Evolutionary conservation across 1,140 invertebrate species (phyloP).

Genomic region (Cryptotermes secundus): DNA sequence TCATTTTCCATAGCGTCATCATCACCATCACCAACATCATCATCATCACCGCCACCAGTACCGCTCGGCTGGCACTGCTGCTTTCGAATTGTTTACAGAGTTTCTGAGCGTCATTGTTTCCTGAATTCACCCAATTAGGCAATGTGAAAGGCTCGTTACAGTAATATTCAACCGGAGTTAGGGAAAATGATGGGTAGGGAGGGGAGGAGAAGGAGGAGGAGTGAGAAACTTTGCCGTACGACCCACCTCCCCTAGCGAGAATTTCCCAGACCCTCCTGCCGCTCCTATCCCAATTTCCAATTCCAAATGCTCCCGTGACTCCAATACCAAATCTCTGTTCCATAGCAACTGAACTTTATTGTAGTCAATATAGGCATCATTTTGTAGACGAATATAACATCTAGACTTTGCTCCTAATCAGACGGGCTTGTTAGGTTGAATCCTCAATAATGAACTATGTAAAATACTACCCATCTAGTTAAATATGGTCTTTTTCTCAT

Average conservation of each 20-base stretch:
- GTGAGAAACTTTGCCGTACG: constrained; percentile 32
- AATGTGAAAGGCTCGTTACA: constrained; percentile 35
- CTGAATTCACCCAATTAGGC: constrained; percentile 36
- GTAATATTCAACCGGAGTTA: constrained; percentile 35
- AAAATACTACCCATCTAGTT: constrained; percentile 9
- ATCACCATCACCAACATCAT: not conserved
- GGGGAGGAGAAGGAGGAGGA: not conserved
- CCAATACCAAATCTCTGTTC: constrained; percentile 18
- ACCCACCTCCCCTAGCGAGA: not conserved
- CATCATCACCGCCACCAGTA: not conserved
- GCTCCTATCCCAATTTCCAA: constrained; percentile 28
- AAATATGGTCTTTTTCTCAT: not conserved
- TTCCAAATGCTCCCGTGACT: constrained; percentile 28
- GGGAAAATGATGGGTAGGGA: constrained; percentile 28
- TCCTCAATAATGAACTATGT: constrained; percentile 23
- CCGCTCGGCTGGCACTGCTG: not conserved
- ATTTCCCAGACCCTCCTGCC: not conserved
- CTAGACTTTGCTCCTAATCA: constrained; percentile 23
- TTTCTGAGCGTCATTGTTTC: constrained; percentile 35
- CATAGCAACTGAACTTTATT: constrained; percentile 18
- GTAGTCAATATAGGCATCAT: constrained; percentile 1
- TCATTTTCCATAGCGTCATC: not conserved
- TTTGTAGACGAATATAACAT: not conserved
- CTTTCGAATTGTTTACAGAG: constrained; percentile 33
- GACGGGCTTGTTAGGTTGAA: constrained; percentile 25